Evolutionary conservation across 2,797 vertebrate species (phyloP), one percentile per base, ranked within the genome.

Genomic region (Hypotaenidia philippensis): DNA sequence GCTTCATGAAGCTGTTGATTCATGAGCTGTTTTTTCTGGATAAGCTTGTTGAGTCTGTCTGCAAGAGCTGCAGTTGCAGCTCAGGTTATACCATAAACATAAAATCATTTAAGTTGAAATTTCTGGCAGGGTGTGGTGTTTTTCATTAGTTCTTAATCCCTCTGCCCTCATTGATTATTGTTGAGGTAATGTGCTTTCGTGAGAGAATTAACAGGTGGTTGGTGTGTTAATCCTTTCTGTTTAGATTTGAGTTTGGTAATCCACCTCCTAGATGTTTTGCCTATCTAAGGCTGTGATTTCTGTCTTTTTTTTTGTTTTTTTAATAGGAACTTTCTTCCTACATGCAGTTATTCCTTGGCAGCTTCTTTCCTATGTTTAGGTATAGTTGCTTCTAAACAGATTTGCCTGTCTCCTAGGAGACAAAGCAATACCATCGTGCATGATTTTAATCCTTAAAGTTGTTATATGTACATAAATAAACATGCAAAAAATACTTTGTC

Each of bases 201-300:
- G 41, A 89, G 38, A 79, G n/a, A 84, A 76, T 76, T 87, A 90
- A 69, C n/a, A 65, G 63, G 38, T 81, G 23, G 40, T 53, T 93
- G 40, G 18, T 75, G 56, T 91, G 66, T 69, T 90, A 90, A 90
- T 90, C 70, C 59, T 93, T 66, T 44, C 45, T 55, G 63, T 82
- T 89, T 47, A 79, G 41, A 40, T 96, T 81, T 57, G n/a, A 92
- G 29, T 93, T 84, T 84, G 25, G 38, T 89, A 92, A 82, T 88
- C 38, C 23, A 47, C 57, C 74, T 94, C 27, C 19, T 76, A 57
- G n/a, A 52, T 56, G 11, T 40, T 45, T 71, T 83, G 29, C 32
- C 40, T 79, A 19, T 72, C 10, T 61, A 44, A 92, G 31, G 76
- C 64, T 74, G 10, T 69, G 52, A 85, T 87, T 84, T 71, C 41